These are phyloP conservation scores for Sphaeridia pumilis DNA, from an alignment of 2,888 invertebrate species.

Conservation along the genomic window DNA sequence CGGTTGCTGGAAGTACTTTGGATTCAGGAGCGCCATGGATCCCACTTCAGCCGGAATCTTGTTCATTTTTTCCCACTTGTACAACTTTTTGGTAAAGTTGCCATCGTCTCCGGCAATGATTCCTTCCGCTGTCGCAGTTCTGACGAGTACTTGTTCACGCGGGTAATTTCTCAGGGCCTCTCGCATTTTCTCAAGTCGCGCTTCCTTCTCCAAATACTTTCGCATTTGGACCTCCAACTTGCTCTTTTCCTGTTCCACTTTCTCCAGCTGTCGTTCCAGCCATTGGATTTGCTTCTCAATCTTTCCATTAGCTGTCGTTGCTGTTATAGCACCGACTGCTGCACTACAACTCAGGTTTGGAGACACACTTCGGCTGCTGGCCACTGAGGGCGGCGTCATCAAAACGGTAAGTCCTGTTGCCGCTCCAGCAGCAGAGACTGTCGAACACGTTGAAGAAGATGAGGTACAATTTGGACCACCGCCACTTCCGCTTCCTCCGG, in stretches of 20 bases:
- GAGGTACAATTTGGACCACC: too few species aligned
- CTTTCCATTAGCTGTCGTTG: slow-evolving; percentile 1
- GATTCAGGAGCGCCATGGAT: slow-evolving; percentile 63
- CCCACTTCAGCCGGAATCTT: slow-evolving; percentile 76
- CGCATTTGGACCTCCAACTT: slow-evolving; percentile 50
- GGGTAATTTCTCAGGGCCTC: slow-evolving; percentile 47
- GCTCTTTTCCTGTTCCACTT: slow-evolving; percentile 52
- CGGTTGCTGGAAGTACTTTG: slow-evolving; percentile 39
- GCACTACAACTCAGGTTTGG: too few species aligned
- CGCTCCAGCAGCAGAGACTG: too few species aligned
- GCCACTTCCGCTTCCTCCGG: background rate
- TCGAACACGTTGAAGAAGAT: too few species aligned
- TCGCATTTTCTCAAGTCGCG: slow-evolving; percentile 47
- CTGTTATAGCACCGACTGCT: too few species aligned
- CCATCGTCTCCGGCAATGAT: slow-evolving; percentile 76
- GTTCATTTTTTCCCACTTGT: slow-evolving; percentile 74
- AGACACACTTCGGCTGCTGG: too few species aligned
- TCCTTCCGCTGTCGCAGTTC: slow-evolving; percentile 69
- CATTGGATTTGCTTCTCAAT: slow-evolving; percentile 37
- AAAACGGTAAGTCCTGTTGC: too few species aligned
- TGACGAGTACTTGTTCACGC: slow-evolving; percentile 62
- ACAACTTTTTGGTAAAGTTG: slow-evolving; percentile 76
- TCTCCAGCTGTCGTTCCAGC: slow-evolving; percentile 49
- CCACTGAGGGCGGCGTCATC: background rate
- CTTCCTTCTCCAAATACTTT: slow-evolving; percentile 54